Percentiles rank a stretch among this genome's conserved stretches.
These are phyloP conservation scores for Novumbra hubbsi DNA, from an alignment of 2,797 vertebrate genomes.

Conservation along the genomic window DNA sequence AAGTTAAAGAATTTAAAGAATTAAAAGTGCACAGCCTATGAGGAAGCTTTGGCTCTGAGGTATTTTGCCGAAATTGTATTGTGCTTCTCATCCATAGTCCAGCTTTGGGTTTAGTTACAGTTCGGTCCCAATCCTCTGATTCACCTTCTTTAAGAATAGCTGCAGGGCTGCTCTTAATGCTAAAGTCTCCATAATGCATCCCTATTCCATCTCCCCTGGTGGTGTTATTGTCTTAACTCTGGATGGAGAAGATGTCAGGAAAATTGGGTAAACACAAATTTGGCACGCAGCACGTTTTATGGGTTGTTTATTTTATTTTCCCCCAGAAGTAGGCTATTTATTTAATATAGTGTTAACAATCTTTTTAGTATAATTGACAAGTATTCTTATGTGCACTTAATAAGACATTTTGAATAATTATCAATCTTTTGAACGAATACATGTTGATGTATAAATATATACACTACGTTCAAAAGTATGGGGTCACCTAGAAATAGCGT, in stretches of 20 bases:
- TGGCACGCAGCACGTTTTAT: conserved; percentile 51
- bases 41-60: conserved; percentile 70
- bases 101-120: conserved; percentile 74
- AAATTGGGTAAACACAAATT: conserved; percentile 69
- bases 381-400: neutral
- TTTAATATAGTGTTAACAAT: conserved; percentile 30
- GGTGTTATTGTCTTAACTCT: conserved; percentile 73
- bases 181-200: conserved; percentile 72
- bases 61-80: conserved; percentile 68
- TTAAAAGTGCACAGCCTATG: conserved; percentile 61
- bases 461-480: no score
- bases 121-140: conserved; percentile 77
- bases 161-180: conserved; percentile 71
- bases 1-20: conserved; percentile 63
- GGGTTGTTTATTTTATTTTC: conserved; percentile 24
- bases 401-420: neutral
- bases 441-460: no score
- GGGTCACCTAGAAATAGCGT: no score
- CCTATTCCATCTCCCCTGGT: conserved; percentile 68
- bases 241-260: conserved; percentile 57
- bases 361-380: conserved; percentile 26
- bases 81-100: conserved; percentile 69
- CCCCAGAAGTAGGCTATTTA: no score
- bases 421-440: no score
- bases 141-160: conserved; percentile 76